Evolutionary conservation across 1,140 invertebrate genomes (phyloP), one percentile per base, ranked within the genome.

Genomic region (Drosophila sp.): DNA sequence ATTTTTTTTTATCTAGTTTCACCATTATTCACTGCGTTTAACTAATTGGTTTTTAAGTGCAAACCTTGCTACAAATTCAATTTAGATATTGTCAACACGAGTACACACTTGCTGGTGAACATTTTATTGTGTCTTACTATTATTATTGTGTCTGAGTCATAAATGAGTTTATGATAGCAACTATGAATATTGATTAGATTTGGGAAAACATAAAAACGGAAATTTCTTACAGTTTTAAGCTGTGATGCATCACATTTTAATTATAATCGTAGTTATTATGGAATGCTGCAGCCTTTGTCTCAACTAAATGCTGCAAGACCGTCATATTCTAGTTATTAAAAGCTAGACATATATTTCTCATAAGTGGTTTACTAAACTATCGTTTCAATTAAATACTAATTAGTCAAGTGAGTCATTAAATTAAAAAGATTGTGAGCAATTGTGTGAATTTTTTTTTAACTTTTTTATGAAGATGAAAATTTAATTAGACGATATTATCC

Each of bases 11-110:
- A 41, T 61, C 14, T 58, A 40, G 65, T 62, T 48, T 18, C 21
- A 32, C 18, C 18, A 57, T 34, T 18, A 27, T 18, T 27, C 8
- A 38, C 21, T 46, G 13, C 48, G 36, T 51, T 71, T 59, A 53
- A 76, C 40, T 76, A 65, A 76, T 76, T 65, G 41, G 14, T 71
- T 71, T 57, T 72, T 59, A 48, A 72, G 69, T 71, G 67, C 67
- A 63, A 54, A 34, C 6, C 21, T 50, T 70, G 32, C 16, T 34
- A 38, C 38, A 62, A 63, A 54, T 29, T 63, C 40, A 70, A 46
- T 62, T 53, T 53, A 70, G 57, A 62, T 53, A 70, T 62, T 32
- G 57, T 51, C 46, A 34, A 34, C 11, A 27, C 25, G 13, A 14
- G 16, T 38, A 29, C 18, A 36, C 21, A 43, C 6, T 43, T 43